Conservation (phyloP, 1,140 invertebrate genomes). For the Cylas formicarius region DNA sequence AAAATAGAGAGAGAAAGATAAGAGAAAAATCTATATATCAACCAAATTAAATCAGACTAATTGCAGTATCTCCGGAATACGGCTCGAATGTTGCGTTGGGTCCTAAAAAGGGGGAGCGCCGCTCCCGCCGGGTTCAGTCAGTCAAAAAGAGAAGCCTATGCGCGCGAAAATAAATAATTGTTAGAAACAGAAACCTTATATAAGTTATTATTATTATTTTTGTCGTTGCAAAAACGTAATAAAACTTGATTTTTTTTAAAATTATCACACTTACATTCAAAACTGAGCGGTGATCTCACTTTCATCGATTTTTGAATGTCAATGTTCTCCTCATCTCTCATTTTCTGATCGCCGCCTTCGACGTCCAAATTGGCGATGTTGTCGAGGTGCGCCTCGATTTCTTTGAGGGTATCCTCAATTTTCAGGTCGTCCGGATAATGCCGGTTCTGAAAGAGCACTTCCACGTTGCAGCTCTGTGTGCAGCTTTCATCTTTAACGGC, state of each 20-base stretch:
- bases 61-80: no score
- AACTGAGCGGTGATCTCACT: not conserved
- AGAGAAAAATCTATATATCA: no score
- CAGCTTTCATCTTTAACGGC: constrained; percentile 20
- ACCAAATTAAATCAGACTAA: no score
- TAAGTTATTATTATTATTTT: no score
- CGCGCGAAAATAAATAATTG: no score
- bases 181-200: no score
- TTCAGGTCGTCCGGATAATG: constrained; percentile 16
- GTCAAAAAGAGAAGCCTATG: no score
- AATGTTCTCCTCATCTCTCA: not conserved
- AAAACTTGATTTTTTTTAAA: not conserved
- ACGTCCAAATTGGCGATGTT: constrained; percentile 13
- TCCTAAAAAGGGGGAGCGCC: no score
- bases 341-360: not conserved
- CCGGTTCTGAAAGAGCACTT: constrained; percentile 20
- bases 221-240: not conserved
- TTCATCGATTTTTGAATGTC: not conserved
- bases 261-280: constrained; percentile 1
- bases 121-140: no score
- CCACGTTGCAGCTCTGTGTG: constrained; percentile 17
- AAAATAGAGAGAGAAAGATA: no score
- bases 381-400: constrained; percentile 15
- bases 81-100: no score
- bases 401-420: constrained; percentile 22